A percentile compares a stretch with the other conserved stretches of the same genome.
phyloP scores from a whole-genome alignment of 2,888 invertebrate genomes.

The Drosophila anomalata region DNA sequence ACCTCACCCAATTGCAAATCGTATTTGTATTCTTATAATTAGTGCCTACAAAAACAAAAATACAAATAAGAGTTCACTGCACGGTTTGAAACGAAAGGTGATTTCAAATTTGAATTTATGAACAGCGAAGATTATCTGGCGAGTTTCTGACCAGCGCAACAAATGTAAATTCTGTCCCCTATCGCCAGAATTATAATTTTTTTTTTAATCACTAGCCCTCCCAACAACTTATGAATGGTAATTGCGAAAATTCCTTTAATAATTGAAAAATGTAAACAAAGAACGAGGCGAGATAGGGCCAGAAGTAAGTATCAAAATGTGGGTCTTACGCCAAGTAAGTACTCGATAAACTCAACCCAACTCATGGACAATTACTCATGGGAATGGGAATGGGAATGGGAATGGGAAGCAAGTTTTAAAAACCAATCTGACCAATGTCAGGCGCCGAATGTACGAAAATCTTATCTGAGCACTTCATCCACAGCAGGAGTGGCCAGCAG shows the following conservation, averaged over 20 bases:
- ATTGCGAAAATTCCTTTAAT: constrained; percentile 1
- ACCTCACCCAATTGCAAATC: constrained; percentile 24
- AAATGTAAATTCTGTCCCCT: constrained; percentile 6
- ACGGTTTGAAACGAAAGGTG: constrained; percentile 14
- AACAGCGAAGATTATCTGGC: constrained; percentile 6
- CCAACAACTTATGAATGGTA: constrained; percentile 10
- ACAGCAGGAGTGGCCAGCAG: constrained; percentile 23
- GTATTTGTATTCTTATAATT: constrained; percentile 12
- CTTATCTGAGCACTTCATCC: constrained; percentile 63
- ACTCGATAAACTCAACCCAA: not conserved
- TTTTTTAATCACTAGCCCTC: not conserved
- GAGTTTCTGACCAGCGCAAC: constrained; percentile 40
- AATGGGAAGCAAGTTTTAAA: not conserved
- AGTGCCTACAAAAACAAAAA: constrained; percentile 4
- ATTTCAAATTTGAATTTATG: constrained; percentile 21
- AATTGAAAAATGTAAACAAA: constrained; percentile 23
- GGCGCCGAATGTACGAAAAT: constrained; percentile 13
- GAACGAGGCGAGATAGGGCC: constrained; percentile 6
- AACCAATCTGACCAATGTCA: constrained; percentile 16
- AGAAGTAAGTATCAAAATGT: not conserved
- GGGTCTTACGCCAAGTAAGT: not conserved
- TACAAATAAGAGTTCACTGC: constrained; percentile 28
- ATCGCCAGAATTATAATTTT: not conserved
- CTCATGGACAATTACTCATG: not conserved
- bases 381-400: not conserved